These are phyloP conservation scores for Paramormyrops hopkinsi DNA, from an alignment of 2,797 vertebrate species.

Conservation along the genomic window DNA sequence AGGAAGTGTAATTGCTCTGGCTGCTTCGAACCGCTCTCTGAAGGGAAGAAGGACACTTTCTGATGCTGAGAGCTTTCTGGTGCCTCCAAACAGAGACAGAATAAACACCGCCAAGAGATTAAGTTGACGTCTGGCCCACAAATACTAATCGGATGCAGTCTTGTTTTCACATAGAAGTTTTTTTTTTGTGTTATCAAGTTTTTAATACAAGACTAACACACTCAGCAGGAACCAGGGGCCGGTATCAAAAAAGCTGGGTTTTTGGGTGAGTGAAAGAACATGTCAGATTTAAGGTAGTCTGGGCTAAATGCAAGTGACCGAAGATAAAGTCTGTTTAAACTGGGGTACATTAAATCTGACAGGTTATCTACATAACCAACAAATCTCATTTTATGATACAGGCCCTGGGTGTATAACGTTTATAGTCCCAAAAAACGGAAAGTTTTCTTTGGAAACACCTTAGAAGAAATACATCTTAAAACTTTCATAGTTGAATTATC, in stretches of 20 bases:
- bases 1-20: constrained; percentile 66
- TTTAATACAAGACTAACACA: background rate
- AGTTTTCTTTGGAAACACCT: background rate
- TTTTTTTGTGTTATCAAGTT: background rate
- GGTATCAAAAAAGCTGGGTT: background rate
- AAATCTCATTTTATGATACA: background rate
- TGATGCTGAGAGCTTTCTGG: constrained; percentile 33
- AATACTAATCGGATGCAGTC: background rate
- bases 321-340: background rate
- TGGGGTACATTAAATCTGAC: background rate
- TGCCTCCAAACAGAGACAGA: background rate
- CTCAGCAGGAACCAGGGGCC: background rate
- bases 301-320: background rate
- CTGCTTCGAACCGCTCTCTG: constrained; percentile 62
- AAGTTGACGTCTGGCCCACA: background rate
- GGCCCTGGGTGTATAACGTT: background rate
- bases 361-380: background rate
- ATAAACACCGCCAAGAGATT: background rate
- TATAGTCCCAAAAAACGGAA: background rate
- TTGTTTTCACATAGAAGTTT: background rate
- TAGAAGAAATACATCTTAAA: background rate
- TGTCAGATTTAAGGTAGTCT: background rate
- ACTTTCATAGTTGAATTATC: background rate
- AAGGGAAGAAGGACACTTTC: constrained; percentile 61
- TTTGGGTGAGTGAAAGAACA: background rate